Evolutionary conservation across 2,797 vertebrate genomes (phyloP).

Genomic region (Hypotaenidia okinawae): DNA sequence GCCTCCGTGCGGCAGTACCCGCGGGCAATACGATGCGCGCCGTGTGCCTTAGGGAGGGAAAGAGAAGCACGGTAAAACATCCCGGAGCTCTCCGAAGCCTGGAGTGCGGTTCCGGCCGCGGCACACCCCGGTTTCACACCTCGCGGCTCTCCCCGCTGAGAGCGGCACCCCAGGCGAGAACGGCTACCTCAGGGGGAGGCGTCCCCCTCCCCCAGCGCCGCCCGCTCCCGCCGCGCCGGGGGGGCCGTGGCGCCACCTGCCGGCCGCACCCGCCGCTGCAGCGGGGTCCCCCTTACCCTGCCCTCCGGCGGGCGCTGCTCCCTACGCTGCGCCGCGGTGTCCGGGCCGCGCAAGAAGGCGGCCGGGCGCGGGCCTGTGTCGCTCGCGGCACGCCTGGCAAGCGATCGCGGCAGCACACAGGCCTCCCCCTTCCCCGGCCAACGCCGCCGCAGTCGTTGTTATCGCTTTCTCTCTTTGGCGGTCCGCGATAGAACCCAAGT

Average conservation of each 20-base stretch:
- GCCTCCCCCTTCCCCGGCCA: rapidly evolving
- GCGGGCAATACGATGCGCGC: rapidly evolving
- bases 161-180: rapidly evolving
- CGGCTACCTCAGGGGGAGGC: neutral
- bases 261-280: neutral
- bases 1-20: neutral
- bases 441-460: rapidly evolving
- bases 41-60: rapidly evolving
- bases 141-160: rapidly evolving
- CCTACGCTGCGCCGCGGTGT: no score
- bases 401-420: rapidly evolving
- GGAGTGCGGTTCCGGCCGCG: rapidly evolving
- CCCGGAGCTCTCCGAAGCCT: neutral
- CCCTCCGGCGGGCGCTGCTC: no score
- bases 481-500: no score
- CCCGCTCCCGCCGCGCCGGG: neutral
- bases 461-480: no score
- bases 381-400: no score
- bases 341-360: neutral
- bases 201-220: neutral
- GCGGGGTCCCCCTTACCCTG: rapidly evolving
- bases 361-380: neutral
- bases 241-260: constrained; percentile 1
- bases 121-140: rapidly evolving
- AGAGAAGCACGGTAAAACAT: rapidly evolving